These are phyloP conservation scores for Phortica variegata DNA, from an alignment of 1,140 invertebrate genomes.

Conservation along the genomic window DNA sequence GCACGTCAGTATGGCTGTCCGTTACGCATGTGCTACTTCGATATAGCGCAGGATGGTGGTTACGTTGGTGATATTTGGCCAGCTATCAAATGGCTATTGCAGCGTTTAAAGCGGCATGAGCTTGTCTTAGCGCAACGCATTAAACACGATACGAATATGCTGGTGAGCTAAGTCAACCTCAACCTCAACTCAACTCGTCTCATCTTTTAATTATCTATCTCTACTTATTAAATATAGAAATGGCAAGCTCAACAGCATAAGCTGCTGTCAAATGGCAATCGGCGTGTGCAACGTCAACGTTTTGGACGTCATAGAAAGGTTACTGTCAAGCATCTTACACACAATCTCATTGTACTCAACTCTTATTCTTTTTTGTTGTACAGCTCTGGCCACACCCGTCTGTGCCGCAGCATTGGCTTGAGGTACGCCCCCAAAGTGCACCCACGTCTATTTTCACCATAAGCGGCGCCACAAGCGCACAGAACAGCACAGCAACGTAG, in stretches of 20 bases:
- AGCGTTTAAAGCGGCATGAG: constrained; percentile 22
- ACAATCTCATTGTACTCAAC: neutral
- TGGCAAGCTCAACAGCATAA: constrained; percentile 32
- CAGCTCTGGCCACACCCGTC: constrained; percentile 25
- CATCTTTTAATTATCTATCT: neutral
- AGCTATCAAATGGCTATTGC: constrained; percentile 29
- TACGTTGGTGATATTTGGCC: constrained; percentile 10
- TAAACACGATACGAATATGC: constrained; percentile 39
- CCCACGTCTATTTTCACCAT: constrained; percentile 30
- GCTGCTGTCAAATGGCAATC: constrained; percentile 26
- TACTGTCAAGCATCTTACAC: neutral
- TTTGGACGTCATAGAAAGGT: constrained; percentile 33
- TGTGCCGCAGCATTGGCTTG: neutral
- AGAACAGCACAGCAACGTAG: too few species aligned
- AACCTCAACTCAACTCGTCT: neutral
- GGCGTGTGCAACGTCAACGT: constrained; percentile 31
- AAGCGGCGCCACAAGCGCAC: neutral
- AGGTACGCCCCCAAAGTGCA: constrained; percentile 27
- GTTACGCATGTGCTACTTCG: constrained; percentile 30
- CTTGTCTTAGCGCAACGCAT: constrained; percentile 22
- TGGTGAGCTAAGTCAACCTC: constrained; percentile 17
- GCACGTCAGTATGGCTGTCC: constrained; percentile 23
- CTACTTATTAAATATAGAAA: constrained; percentile 4
- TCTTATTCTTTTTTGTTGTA: neutral
- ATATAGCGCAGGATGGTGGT: neutral